Evolutionary conservation across 2,888 invertebrate genomes (phyloP), one percentile per base, ranked within the genome.

Genomic region (Euphydryas editha): DNA sequence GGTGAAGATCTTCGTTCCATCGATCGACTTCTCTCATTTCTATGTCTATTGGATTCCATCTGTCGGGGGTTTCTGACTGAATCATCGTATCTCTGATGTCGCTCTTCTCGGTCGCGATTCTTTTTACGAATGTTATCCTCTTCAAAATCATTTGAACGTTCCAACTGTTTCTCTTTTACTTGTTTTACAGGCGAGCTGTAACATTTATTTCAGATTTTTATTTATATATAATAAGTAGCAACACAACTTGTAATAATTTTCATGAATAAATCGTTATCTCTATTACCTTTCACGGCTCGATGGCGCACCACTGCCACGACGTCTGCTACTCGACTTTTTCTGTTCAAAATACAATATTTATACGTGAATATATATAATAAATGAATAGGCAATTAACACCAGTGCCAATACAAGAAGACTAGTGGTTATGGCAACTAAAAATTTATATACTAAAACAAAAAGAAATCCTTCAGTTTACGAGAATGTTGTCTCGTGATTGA

Each of bases 321-420:
- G 90, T 76, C 87, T 81, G 80, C 83, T 80, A 79, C 86, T 83
- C 81, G 88, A 85, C 76, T 92, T 92, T 86, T 91, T 92, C 92
- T 92, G 91, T 89, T 81, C 75, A 84, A 87, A 79, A 77, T 75
- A 84, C 73, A 84, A 85, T 71, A 81, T 76, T 59, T 70, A 42
- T 24, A 72, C 70, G 66, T 75, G 62, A 73, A 61, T 62, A 69
- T 62, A 55, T 64, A 51, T 37, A 13, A 63, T 37, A 68, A 70
- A 70, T 69, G 78, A 75, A 70, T 64, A 42, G 69, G 69, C 72
- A 78, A 73, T 78, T 78, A 90, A 92, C 92, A 92, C 92, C 91
- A 88, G 92, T 92, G 92, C 92, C 92, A 92, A 90, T 90, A 89
- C 88, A 89, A 88, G 84, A 90, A 85, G 80, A 86, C 91, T 92